phyloP scores from a whole-genome alignment of 1,140 invertebrate species.

The Cherax quadricarinatus region DNA sequence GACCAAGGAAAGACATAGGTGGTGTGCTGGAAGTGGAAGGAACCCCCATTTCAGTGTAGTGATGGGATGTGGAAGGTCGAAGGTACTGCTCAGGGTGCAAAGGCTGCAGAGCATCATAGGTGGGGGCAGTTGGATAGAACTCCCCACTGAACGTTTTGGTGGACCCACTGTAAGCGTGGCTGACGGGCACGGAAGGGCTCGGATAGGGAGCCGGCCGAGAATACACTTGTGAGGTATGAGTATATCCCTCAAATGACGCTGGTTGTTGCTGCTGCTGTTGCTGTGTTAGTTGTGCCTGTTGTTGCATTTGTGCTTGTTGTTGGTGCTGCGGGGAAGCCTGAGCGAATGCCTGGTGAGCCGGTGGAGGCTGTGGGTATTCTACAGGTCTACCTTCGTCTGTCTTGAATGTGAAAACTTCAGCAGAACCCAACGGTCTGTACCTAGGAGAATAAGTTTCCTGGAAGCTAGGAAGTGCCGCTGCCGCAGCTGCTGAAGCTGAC shows the following conservation, averaged over 20 bases:
- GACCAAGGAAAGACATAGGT: slow-evolving; percentile 62
- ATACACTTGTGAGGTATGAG: slow-evolving; percentile 69
- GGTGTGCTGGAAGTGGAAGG: slow-evolving; percentile 60
- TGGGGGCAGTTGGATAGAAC: slow-evolving; percentile 67
- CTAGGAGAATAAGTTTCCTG: slow-evolving; percentile 87
- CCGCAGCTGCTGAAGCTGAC: slow-evolving; percentile 52
- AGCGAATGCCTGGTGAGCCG: slow-evolving; percentile 74
- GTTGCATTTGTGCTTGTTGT: slow-evolving; percentile 81
- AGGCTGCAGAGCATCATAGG: slow-evolving; percentile 72
- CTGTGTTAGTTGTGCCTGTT: slow-evolving; percentile 84
- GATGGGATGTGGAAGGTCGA: slow-evolving; percentile 71
- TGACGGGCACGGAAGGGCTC: slow-evolving; percentile 66
- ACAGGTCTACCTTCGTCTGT: slow-evolving; percentile 66
- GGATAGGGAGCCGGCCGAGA: slow-evolving; percentile 65
- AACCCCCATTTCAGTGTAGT: slow-evolving; percentile 70
- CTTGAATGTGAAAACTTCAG: slow-evolving; percentile 76
- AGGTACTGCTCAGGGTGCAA: slow-evolving; percentile 70
- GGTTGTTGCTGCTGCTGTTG: slow-evolving; percentile 78
- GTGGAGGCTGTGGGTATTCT: slow-evolving; percentile 72
- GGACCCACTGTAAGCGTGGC: slow-evolving; percentile 65
- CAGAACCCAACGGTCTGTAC: slow-evolving; percentile 79
- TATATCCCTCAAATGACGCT: slow-evolving; percentile 63
- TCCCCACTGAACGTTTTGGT: slow-evolving; percentile 67
- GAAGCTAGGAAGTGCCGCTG: slow-evolving; percentile 85
- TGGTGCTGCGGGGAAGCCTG: slow-evolving; percentile 80